These are phyloP conservation scores for Psilopogon haemacephalus DNA, from an alignment of 2,113 vertebrate species.

Conservation along the genomic window DNA sequence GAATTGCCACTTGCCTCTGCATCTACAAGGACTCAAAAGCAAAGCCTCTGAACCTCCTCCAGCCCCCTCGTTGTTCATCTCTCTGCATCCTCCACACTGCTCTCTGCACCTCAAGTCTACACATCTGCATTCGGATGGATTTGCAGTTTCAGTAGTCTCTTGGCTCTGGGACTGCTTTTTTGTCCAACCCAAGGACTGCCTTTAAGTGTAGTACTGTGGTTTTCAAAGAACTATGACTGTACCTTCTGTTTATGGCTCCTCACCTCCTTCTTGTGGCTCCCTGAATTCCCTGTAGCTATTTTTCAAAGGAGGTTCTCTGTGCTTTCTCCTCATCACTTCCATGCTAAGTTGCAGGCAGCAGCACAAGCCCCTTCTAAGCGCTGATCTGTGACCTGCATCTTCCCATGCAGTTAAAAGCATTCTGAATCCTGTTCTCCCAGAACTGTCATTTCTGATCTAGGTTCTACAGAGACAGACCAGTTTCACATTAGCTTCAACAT, in stretches of 20 bases:
- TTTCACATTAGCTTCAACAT: background rate
- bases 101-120: background rate
- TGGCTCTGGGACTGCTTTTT: background rate
- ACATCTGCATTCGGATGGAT: rapidly evolving
- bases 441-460: background rate
- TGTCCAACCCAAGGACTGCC: background rate
- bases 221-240: background rate
- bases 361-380: background rate
- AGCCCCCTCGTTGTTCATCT: background rate
- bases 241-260: background rate
- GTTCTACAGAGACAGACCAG: background rate
- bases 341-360: background rate
- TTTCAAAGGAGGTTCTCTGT: background rate
- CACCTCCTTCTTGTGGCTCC: background rate
- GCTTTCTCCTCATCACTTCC: background rate
- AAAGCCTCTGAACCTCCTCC: background rate
- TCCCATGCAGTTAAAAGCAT: background rate
- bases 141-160: background rate
- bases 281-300: background rate
- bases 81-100: background rate
- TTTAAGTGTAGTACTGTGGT: background rate
- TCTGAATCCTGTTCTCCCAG: background rate
- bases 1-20: background rate
- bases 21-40: background rate
- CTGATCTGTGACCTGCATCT: background rate